A percentile compares a stretch with the other conserved stretches of the same genome.
Evolutionary conservation across 1,140 invertebrate genomes (phyloP).

Genomic region (Rhopalosiphum maidis): DNA sequence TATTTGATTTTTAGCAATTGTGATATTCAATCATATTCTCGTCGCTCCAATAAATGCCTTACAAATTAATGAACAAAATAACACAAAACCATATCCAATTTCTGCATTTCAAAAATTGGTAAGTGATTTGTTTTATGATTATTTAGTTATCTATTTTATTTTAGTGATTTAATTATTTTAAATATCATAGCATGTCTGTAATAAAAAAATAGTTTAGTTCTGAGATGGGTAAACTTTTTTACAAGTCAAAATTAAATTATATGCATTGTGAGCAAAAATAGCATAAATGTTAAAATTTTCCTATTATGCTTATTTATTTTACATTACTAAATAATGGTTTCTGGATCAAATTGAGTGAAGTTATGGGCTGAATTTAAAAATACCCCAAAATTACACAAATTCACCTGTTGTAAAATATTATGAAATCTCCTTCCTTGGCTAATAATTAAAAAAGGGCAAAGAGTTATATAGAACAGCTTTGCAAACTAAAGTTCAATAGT

Average conservation of each 20-base stretch:
- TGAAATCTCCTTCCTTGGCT: not conserved
- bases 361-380: not conserved
- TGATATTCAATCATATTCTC: constrained; percentile 10
- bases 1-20: constrained; percentile 1
- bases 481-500: too few relatives aligned
- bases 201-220: not conserved
- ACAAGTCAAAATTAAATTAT: not conserved
- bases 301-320: too few relatives aligned
- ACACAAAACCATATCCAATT: not conserved
- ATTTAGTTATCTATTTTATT: not conserved
- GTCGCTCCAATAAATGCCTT: constrained; percentile 33
- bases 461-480: too few relatives aligned
- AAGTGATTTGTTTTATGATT: not conserved
- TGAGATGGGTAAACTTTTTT: not conserved
- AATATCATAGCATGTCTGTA: not conserved
- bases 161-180: too few relatives aligned
- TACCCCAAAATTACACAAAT: not conserved
- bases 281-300: too few relatives aligned
- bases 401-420: not conserved
- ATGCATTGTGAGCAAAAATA: too few relatives aligned
- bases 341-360: not conserved
- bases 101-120: constrained; percentile 23
- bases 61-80: constrained; percentile 25
- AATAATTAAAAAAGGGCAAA: too few relatives aligned
- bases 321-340: not conserved